phyloP scores from a whole-genome alignment of 35 echinoderm and acorn worm species.

The Holothuria glaberrima region DNA sequence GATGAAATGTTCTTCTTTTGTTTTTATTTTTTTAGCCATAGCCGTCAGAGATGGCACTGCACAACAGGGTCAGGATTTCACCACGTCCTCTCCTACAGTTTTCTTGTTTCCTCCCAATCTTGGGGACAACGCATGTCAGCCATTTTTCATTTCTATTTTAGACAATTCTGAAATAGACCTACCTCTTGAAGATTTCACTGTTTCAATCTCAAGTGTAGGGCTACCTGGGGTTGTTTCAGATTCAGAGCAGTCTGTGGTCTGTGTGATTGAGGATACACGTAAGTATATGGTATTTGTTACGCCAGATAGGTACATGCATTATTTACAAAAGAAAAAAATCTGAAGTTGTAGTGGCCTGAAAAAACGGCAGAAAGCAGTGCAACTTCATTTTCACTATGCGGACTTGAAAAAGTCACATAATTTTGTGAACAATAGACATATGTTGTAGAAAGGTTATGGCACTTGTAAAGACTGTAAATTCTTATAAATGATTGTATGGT shows the following conservation, averaged over 20 bases:
- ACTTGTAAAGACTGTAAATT: too few species aligned
- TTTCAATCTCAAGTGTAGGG: neutral
- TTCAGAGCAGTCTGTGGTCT: neutral
- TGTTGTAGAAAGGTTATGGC: too few species aligned
- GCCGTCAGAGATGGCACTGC: neutral
- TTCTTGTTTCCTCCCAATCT: neutral
- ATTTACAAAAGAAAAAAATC: too few species aligned
- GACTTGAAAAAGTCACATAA: too few species aligned
- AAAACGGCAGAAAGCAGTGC: too few species aligned
- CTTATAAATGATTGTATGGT: too few species aligned
- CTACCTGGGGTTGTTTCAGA: constrained; percentile 5
- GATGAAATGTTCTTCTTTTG: too few species aligned
- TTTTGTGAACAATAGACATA: too few species aligned
- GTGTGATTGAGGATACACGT: constrained; percentile 15
- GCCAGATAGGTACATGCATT: too few species aligned
- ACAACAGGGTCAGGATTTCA: neutral
- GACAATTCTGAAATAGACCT: neutral
- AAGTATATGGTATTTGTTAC: neutral
- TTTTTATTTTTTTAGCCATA: neutral
- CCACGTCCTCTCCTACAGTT: neutral
- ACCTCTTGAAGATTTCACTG: constrained; percentile 31
- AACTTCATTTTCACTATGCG: too few species aligned
- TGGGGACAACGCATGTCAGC: neutral
- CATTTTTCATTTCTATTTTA: neutral
- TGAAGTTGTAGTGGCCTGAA: too few species aligned